Evolutionary conservation across 2,113 vertebrate species (phyloP).

Genomic region (Hucho hucho): DNA sequence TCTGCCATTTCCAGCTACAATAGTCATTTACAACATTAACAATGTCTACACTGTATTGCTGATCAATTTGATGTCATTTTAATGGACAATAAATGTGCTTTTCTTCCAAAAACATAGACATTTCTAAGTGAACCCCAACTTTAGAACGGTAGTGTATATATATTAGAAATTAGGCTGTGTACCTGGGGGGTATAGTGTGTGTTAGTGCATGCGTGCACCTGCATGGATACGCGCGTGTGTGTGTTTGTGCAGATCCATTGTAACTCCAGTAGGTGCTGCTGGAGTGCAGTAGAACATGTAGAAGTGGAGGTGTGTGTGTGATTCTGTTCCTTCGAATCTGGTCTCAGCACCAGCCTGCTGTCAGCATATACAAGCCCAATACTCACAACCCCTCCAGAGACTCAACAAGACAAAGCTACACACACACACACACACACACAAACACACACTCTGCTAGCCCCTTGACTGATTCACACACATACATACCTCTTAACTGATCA

Average conservation of each 20-base stretch:
- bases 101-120: no score
- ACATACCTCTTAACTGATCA: no score
- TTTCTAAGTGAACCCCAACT: no score
- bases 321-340: slow-evolving; percentile 45
- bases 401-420: slow-evolving; percentile 47
- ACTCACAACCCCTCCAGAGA: slow-evolving; percentile 53
- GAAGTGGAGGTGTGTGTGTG: background rate
- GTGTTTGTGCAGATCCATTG: slow-evolving; percentile 8
- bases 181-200: background rate
- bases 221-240: background rate
- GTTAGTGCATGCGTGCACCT: background rate
- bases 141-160: no score
- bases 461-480: background rate
- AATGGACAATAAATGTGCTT: no score
- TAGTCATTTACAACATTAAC: no score
- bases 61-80: no score
- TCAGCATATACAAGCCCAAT: slow-evolving; percentile 57
- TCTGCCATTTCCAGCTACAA: no score
- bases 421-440: slow-evolving; percentile 23
- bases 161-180: background rate
- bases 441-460: background rate
- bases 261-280: slow-evolving; percentile 69
- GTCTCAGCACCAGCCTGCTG: slow-evolving; percentile 64
- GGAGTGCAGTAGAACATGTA: slow-evolving; percentile 48
- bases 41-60: no score